Base-by-base conservation (phyloP, 2,797 vertebrate species). In the Lacerta viridis region DNA sequence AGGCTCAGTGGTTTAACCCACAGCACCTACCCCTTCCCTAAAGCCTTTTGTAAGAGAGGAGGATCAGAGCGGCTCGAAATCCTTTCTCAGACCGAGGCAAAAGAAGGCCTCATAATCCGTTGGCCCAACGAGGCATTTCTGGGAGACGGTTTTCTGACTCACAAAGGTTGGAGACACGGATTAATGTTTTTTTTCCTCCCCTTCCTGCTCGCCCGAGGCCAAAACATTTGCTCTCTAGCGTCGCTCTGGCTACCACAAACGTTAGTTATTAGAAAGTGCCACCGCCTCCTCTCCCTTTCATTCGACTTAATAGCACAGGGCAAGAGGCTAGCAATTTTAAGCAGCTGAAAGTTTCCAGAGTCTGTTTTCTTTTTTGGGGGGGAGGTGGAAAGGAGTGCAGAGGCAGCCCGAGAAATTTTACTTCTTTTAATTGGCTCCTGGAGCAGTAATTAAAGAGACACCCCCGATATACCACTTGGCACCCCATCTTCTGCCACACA, bases 211-310 rank as follows among this genome's bases (percentile, higher is more conserved):
- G 61, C 85, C 76, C 2, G 41, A 86, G 64, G 85, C 76, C 75
- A 55, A 71, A 86, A 71, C 75, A 68, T 86, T 78, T 69, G 75
- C 61, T 68, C 83, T 64, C 59, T 43, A 43, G 36, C 27, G 17
- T 74, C 82, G 7, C 82, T 33, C 84, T 68, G 75, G 76, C 76
- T 69, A 9, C 75, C 84, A 78, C 84, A 69, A 79, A 41, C 50
- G 64, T 86, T 69, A 5, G 75, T 68, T 25, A 69, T 74, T 36
- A 74, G 36, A 25, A 2, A 39, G 13, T 2, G 25, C 7, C 43
- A 29, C 10, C 2, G n/a, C 50, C 11, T 15, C 10, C 15, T 74
- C 72, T 75, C 55, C 76, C 74, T 25, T 59, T 61, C 80, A 17
- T 8, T 50, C 27, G 1, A 25, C 33, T 17, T 17, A 39, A 84